Conservation (phyloP, 30 jellyfish, hydroid and myxozoan genomes). For the Sanderia malayensis region DNA sequence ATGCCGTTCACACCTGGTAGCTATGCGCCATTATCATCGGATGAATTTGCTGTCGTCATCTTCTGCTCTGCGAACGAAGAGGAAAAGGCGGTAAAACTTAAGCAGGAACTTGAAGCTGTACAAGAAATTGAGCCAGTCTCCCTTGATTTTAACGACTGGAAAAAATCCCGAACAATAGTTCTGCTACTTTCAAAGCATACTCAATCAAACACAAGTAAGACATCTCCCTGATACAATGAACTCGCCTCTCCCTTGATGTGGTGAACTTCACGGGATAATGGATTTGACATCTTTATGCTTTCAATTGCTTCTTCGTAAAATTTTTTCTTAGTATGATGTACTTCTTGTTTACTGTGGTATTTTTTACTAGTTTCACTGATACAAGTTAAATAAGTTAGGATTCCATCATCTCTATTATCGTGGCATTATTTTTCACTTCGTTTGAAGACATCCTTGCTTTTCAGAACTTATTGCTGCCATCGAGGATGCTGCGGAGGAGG, state of each 20-base stretch:
- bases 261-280: too few relatives aligned
- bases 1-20: constrained; percentile 47
- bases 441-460: too few relatives aligned
- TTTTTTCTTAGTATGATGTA: too few relatives aligned
- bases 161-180: constrained; percentile 28
- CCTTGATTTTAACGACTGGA: constrained; percentile 21
- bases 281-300: too few relatives aligned
- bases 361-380: too few relatives aligned
- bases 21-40: constrained; percentile 7
- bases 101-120: constrained; percentile 29
- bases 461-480: constrained; percentile 45
- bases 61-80: constrained; percentile 34
- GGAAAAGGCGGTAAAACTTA: constrained; percentile 27
- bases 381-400: too few relatives aligned
- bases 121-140: constrained; percentile 45
- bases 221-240: too few relatives aligned
- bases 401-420: too few relatives aligned
- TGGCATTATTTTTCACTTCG: too few relatives aligned
- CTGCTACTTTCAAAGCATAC: constrained; percentile 35
- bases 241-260: too few relatives aligned
- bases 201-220: constrained; percentile 25
- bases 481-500: constrained; percentile 49
- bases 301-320: too few relatives aligned
- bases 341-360: too few relatives aligned
- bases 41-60: constrained; percentile 42